These are phyloP conservation scores for Melitaea athalia DNA, from an alignment of 2,888 invertebrate genomes.

Conservation along the genomic window DNA sequence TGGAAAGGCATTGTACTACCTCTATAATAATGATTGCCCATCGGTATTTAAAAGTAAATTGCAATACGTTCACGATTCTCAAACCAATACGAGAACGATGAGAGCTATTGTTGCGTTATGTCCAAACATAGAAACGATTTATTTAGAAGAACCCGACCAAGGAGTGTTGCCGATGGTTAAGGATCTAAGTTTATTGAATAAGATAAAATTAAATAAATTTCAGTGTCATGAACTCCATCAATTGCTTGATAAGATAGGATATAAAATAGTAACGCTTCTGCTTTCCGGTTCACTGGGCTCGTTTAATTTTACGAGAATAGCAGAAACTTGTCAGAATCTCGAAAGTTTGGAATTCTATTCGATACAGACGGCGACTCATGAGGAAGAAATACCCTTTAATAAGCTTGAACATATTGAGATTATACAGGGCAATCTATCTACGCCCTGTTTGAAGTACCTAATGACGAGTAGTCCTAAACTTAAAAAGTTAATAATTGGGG, in stretches of 20 bases:
- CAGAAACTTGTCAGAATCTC: constrained; percentile 82
- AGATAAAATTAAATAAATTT: constrained; percentile 84
- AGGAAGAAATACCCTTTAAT: constrained; percentile 81
- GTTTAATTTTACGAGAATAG: constrained; percentile 83
- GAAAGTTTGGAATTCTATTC: constrained; percentile 85
- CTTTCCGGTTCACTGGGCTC: constrained; percentile 82
- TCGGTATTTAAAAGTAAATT: constrained; percentile 83
- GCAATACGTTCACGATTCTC: constrained; percentile 85
- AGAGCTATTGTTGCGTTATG: constrained; percentile 83
- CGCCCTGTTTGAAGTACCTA: constrained; percentile 82
- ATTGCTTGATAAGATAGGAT: constrained; percentile 80
- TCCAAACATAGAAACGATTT: constrained; percentile 84
- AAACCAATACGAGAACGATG: constrained; percentile 82
- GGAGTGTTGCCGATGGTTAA: constrained; percentile 79
- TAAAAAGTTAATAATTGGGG: constrained; percentile 84
- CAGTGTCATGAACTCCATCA: constrained; percentile 83
- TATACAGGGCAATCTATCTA: constrained; percentile 84
- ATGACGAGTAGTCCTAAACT: constrained; percentile 83
- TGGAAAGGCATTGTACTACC: constrained; percentile 83
- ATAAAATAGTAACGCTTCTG: constrained; percentile 80
- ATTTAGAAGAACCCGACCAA: constrained; percentile 84
- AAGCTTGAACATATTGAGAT: constrained; percentile 85
- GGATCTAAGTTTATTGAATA: constrained; percentile 73
- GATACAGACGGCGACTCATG: constrained; percentile 83
- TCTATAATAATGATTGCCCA: constrained; percentile 79